Evolutionary conservation across 2,113 vertebrate genomes (phyloP), one percentile per base, ranked within the genome.

Genomic region (Perca schrenkii): DNA sequence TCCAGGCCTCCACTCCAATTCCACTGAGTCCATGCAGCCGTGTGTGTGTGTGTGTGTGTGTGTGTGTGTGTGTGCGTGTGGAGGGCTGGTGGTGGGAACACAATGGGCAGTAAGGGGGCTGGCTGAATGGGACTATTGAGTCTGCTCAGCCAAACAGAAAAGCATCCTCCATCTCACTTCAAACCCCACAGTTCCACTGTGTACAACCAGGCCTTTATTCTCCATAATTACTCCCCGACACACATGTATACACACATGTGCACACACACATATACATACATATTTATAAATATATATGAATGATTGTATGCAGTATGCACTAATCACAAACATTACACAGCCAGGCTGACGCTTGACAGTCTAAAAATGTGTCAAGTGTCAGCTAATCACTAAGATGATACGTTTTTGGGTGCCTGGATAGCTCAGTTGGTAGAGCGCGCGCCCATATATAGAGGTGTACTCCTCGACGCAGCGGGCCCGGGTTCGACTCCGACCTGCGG

Each of bases 61-160:
- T 61, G 71, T 79, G 82, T 75, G 65, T 60, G 62, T 78, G 85
- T 62, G 83, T 77, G 63, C 65, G 87, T 83, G 82, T 70, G 67
- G 5, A 36, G 66, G 69, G 83, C 52, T 88, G 64, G 91, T 89
- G 87, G 88, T 87, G 72, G 80, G 82, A 91, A 91, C 89, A 95
- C 93, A 95, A 95, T 94, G 88, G 93, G 84, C 88, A 90, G 92
- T 93, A 91, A 92, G 91, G 90, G 90, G 88, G 81, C 84, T 79
- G 83, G 75, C 75, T 95, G 94, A 95, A 96, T 95, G 86, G 94
- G 70, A 86, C 92, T 88, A 95, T 96, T 96, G 93, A 95, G 90
- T 88, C 84, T 95, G 94, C 82, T 93, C 94, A 95, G 94, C 93
- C 94, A 95, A 93, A 95, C 94, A 96, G 94, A 95, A 95, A 95